A percentile compares a stretch with the other conserved stretches of the same genome.
Evolutionary conservation across 2,113 vertebrate species (phyloP).

Genomic region (Crotalus helleri): DNA sequence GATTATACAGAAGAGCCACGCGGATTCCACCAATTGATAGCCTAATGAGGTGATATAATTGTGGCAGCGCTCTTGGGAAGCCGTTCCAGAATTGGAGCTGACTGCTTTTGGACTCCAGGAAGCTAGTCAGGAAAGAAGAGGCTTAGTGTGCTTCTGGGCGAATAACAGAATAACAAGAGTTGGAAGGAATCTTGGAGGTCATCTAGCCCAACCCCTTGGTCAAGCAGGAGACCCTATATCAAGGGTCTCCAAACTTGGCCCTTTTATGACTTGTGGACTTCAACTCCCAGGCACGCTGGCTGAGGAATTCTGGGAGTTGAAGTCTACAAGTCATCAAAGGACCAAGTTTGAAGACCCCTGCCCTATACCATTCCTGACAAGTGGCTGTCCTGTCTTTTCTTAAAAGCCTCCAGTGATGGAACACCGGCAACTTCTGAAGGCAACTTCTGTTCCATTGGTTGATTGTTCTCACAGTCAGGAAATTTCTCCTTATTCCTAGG

Average conservation of each 20-base stretch:
- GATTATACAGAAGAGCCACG: neutral
- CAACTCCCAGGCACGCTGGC: no score
- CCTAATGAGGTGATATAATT: neutral
- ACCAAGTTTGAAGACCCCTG: no score
- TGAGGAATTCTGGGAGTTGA: no score
- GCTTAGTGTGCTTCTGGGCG: neutral
- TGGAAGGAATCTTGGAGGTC: neutral
- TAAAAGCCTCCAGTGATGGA: neutral
- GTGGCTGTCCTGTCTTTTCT: no score
- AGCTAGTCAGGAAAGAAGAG: neutral
- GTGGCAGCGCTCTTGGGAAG: neutral
- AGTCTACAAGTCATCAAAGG: no score
- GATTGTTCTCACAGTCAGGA: neutral
- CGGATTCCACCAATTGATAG: constrained; percentile 5
- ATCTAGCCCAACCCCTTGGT: neutral
- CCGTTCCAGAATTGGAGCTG: neutral
- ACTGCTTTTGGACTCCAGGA: neutral
- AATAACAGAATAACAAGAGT: neutral
- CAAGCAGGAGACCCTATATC: neutral
- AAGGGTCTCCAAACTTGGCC: no score
- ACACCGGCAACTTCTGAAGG: no score
- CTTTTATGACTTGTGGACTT: no score
- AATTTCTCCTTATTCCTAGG: neutral
- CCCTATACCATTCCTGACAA: no score
- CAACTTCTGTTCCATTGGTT: neutral